These are phyloP conservation scores for Erythrocercus mccallii DNA, from an alignment of 2,113 vertebrate species.

Conservation along the genomic window DNA sequence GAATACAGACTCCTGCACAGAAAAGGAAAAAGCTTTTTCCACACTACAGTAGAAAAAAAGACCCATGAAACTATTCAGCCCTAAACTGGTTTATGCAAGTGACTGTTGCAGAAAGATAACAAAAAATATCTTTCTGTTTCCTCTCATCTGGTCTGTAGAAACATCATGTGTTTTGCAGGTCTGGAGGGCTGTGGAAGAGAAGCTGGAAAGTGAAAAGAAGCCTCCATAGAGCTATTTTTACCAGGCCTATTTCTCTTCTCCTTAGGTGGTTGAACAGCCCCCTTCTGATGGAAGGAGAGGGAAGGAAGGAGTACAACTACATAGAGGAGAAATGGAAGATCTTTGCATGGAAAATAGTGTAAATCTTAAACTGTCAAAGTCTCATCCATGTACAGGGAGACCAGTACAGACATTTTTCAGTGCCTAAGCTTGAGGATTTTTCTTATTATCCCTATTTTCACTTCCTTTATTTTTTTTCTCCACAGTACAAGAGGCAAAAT, in stretches of 20 bases:
- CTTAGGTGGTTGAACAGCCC: neutral
- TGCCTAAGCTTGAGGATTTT: neutral
- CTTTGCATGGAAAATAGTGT: neutral
- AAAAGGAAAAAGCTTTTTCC: neutral
- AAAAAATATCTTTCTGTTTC: neutral
- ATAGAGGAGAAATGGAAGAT: neutral
- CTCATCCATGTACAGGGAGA: neutral
- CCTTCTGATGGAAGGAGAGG: neutral
- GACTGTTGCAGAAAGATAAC: neutral
- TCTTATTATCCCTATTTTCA: neutral
- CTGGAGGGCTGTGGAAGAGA: neutral
- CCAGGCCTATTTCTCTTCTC: neutral
- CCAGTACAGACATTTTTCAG: neutral
- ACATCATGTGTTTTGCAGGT: neutral
- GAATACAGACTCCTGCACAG: neutral
- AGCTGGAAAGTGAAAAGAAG: neutral
- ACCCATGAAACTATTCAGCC: neutral
- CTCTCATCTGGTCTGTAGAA: neutral
- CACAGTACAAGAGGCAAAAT: neutral
- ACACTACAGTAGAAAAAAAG: neutral
- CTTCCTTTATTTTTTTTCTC: accelerated
- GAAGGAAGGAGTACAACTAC: neutral
- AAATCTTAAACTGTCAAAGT: neutral
- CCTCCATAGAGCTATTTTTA: neutral
- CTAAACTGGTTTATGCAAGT: neutral